phyloP scores from a whole-genome alignment of 1,140 invertebrate species.

The Hyposmocoma kahamanoa region DNA sequence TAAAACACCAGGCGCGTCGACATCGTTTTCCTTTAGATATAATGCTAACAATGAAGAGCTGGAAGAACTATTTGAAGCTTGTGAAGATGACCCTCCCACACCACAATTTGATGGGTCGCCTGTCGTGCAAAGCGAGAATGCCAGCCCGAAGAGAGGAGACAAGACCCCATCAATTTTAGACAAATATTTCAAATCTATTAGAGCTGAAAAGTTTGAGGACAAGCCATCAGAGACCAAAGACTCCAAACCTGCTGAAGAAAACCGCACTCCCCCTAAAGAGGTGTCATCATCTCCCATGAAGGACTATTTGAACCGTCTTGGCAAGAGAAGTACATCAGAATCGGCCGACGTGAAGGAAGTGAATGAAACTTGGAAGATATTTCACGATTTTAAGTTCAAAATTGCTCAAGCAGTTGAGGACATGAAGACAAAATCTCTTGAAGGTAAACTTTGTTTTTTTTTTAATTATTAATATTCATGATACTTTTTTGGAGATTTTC shows the following conservation, averaged over 20 bases:
- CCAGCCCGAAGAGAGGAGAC: conserved; percentile 60
- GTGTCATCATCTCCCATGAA: conserved; percentile 69
- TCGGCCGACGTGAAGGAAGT: conserved; percentile 48
- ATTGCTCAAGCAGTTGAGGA: conserved; percentile 71
- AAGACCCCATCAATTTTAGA: conserved; percentile 63
- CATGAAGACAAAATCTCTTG: conserved; percentile 64
- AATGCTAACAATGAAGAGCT: conserved; percentile 82
- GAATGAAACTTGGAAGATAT: conserved; percentile 71
- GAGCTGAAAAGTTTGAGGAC: conserved; percentile 30
- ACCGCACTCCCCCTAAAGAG: conserved; percentile 40
- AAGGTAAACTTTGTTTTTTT: conserved; percentile 38
- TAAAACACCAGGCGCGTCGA: conserved; percentile 78
- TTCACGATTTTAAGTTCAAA: conserved; percentile 71
- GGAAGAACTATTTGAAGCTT: conserved; percentile 78
- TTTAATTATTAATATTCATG: conserved; percentile 6
- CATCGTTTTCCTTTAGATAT: conserved; percentile 79
- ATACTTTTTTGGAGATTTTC: conserved; percentile 10
- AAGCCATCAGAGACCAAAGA: conserved; percentile 50
- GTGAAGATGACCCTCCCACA: conserved; percentile 75
- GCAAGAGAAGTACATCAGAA: conserved; percentile 57
- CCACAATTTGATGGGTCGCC: conserved; percentile 63
- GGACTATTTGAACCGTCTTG: conserved; percentile 66
- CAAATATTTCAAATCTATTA: conserved; percentile 70
- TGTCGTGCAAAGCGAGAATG: conserved; percentile 42
- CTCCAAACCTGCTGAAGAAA: conserved; percentile 36